Evolutionary conservation across 2,888 invertebrate genomes (phyloP), one percentile per base, ranked within the genome.

Genomic region (Deilephila porcellus): DNA sequence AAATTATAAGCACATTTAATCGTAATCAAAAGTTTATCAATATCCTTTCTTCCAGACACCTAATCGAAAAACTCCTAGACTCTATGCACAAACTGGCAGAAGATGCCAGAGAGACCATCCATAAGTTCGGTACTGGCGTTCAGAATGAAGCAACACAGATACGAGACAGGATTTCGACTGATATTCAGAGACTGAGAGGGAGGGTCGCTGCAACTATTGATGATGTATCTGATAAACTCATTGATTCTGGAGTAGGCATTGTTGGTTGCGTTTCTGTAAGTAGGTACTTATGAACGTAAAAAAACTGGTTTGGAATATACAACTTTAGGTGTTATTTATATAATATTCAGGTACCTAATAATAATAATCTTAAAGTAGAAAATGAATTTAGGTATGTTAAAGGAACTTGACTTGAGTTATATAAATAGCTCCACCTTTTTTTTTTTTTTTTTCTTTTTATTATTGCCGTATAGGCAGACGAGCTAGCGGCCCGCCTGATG

Each of bases 181-280:
- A 91, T 34, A 71, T 92, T 37, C 81, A 87, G 34, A 85, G 81
- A 29, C 80, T 93, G 14, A 85, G 80, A n/a, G 80, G 82, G 1
- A 84, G 84, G 17, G 84, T 93, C 0, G 74, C 78, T 19, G 72
- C 82, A 4, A 84, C 89, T n/a, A 81, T 93, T 3, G 83, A 86
- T 6, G 83, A 74, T 25, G 79, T 91, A 0, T 77, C 82, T 45
- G 85, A 89, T 19, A 90, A 80, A 74, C 81, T 93, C 11, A 79
- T 83, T 0, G 83, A 85, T 32, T 86, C 89, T 5, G 86, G 85
- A 5, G 76, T 81, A 5, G 87, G 83, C 4, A 84, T 93, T 0
- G 82, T 79, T 20, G 82, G 82, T 3, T 94, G 93, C 77, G 84
- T 93, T 72, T 83, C 88, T 76, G 94, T 94, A 84, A 85, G 88